Evolutionary conservation across 2,888 invertebrate genomes (phyloP).

Genomic region (Priapulus caudatus): DNA sequence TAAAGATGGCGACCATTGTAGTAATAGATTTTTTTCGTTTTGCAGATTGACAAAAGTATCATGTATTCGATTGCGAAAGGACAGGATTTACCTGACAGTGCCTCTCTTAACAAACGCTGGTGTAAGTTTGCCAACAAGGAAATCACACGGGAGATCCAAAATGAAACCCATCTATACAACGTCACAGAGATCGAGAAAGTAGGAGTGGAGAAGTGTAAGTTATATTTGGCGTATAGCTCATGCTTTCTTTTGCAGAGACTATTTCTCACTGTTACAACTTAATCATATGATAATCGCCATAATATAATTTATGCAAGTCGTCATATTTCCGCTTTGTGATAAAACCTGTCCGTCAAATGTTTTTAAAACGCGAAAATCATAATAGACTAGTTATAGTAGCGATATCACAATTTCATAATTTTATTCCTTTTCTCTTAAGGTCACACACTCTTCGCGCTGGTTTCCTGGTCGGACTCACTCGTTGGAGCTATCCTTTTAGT

Average conservation of each 20-base stretch:
- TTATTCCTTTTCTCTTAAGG: not conserved
- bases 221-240: too few relatives aligned
- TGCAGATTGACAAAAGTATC: constrained; percentile 38
- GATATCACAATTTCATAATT: too few relatives aligned
- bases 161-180: not conserved
- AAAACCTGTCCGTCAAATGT: too few relatives aligned
- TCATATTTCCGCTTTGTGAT: too few relatives aligned
- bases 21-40: too few relatives aligned
- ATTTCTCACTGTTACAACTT: too few relatives aligned
- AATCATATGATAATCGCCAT: too few relatives aligned
- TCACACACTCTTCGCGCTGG: not conserved
- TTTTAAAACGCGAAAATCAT: too few relatives aligned
- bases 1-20: too few relatives aligned
- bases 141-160: not conserved
- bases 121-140: constrained; percentile 22
- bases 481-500: constrained; percentile 14
- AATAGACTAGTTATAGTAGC: too few relatives aligned
- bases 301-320: too few relatives aligned
- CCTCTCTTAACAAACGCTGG: constrained; percentile 31
- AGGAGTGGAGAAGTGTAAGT: not conserved
- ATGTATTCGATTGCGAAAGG: constrained; percentile 37
- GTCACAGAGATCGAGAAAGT: not conserved
- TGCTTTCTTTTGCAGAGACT: too few relatives aligned
- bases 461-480: not conserved
- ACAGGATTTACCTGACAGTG: constrained; percentile 28